Evolutionary conservation across 2,113 vertebrate species (phyloP), one percentile per base, ranked within the genome.

Genomic region (Seriola aureovittata): DNA sequence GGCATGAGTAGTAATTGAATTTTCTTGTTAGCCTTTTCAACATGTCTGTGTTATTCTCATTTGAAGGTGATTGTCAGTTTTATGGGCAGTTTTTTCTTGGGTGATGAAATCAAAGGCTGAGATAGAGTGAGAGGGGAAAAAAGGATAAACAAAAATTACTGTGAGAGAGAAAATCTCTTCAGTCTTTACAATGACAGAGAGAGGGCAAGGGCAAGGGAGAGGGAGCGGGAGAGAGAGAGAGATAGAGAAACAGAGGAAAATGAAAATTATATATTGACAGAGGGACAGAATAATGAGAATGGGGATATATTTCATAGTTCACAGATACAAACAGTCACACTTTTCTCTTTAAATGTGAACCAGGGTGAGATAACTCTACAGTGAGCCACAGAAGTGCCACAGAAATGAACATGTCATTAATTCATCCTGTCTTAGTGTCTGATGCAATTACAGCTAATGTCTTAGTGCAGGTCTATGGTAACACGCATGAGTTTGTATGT

Each of bases 321-420:
- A 67, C 1, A 73, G 59, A 86, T 25, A 69, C 29, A 71, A 75
- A 65, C 36, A 60, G 32, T 11, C 17, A 23, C 19, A 36, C 58
- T 68, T 19, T 73, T 25, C 59, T 42, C 8, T 75, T 80, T 42
- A 72, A 84, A 78, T 73, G 25, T 17, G 17, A 55, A 72, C 55
- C 17, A 66, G 11, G 2, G 77, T 81, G 67, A 70, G 21, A 76
- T 50, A 73, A 80, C 64, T 84, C 75, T 68, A 65, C 64, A 80
- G 40, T 84, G 57, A 87, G 72, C 55, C 17, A 58, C 75, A 86
- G n/a, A 34, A 63, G 25, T 52, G 44, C 65, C 48, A 64, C 5
- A 58, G 71, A 89, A 76, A 91, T 89, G 71, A 91, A 91, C 81
- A 90, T 81, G 78, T 36, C 78, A 80, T 90, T 90, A 84, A 81